Conservation (phyloP, 2,797 vertebrate genomes). For the Pelodytes ibericus region DNA sequence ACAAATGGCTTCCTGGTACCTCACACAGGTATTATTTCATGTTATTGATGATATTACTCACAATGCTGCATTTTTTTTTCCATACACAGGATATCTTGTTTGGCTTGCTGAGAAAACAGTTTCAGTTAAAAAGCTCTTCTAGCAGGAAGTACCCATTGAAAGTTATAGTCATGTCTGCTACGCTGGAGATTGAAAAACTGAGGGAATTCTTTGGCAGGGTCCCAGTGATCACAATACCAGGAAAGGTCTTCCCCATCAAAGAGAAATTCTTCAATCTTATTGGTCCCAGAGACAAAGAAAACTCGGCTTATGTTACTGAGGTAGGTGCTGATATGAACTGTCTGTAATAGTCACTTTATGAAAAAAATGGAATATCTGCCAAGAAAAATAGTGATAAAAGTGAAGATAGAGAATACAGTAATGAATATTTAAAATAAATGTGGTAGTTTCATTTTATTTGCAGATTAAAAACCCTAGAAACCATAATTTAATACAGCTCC, state of each 20-base stretch:
- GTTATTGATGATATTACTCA: not conserved
- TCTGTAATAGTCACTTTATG: not conserved
- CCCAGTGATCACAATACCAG: constrained; percentile 88
- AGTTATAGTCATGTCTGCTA: constrained; percentile 97
- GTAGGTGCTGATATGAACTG: constrained; percentile 65
- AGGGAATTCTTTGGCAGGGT: constrained; percentile 86
- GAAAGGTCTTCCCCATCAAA: constrained; percentile 87
- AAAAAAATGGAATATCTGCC: too few relatives aligned
- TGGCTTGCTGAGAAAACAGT: constrained; percentile 89
- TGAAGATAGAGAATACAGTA: too few relatives aligned
- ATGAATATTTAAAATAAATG: too few relatives aligned
- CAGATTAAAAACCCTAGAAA: too few relatives aligned
- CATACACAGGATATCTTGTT: constrained; percentile 89
- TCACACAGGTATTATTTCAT: not conserved
- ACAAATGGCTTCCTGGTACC: too few relatives aligned
- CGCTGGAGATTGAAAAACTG: constrained; percentile 90
- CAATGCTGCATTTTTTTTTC: constrained; percentile 1
- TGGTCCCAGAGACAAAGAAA: constrained; percentile 86
- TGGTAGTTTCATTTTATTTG: too few relatives aligned
- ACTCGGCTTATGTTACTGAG: constrained; percentile 88
- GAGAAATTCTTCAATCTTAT: constrained; percentile 88
- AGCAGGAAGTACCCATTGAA: constrained; percentile 78
- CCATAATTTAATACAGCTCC: too few relatives aligned
- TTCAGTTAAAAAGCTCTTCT: constrained; percentile 70
- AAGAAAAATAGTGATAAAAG: too few relatives aligned